A percentile compares a stretch with the other conserved stretches of the same genome.
These are phyloP conservation scores for Parotocinclus haroldoi DNA, from an alignment of 2,797 vertebrate species.

Conservation along the genomic window DNA sequence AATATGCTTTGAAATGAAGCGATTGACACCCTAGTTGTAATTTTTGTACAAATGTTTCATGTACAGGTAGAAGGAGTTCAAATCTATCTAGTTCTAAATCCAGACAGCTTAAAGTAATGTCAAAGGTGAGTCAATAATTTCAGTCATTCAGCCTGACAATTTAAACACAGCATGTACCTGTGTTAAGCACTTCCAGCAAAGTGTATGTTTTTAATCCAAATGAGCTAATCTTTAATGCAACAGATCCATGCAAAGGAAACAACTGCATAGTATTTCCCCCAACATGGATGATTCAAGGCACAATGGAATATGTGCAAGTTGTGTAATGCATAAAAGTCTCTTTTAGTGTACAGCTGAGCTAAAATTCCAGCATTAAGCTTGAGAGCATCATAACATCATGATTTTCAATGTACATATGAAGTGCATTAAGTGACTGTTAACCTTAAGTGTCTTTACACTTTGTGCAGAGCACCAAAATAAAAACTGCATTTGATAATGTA, in stretches of 20 bases:
- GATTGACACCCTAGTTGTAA: too few relatives aligned
- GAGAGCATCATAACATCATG: constrained; percentile 4
- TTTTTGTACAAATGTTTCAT: too few relatives aligned
- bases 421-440: neutral
- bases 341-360: neutral
- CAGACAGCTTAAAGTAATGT: constrained; percentile 46
- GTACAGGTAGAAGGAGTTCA: too few relatives aligned
- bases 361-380: neutral
- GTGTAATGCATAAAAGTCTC: neutral
- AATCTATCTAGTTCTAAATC: neutral
- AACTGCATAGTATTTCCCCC: constrained; percentile 8
- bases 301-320: constrained; percentile 7
- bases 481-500: neutral
- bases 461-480: neutral
- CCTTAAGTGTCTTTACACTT: neutral
- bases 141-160: constrained; percentile 43
- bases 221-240: neutral
- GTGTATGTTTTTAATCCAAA: constrained; percentile 17
- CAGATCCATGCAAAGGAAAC: neutral
- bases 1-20: too few relatives aligned
- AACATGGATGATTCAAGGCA: constrained; percentile 11
- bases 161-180: constrained; percentile 5
- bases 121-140: constrained; percentile 38
- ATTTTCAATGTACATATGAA: neutral
- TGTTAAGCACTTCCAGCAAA: constrained; percentile 11